phyloP scores from a whole-genome alignment of 2,797 vertebrate species.

The Pangasius larnaudii region DNA sequence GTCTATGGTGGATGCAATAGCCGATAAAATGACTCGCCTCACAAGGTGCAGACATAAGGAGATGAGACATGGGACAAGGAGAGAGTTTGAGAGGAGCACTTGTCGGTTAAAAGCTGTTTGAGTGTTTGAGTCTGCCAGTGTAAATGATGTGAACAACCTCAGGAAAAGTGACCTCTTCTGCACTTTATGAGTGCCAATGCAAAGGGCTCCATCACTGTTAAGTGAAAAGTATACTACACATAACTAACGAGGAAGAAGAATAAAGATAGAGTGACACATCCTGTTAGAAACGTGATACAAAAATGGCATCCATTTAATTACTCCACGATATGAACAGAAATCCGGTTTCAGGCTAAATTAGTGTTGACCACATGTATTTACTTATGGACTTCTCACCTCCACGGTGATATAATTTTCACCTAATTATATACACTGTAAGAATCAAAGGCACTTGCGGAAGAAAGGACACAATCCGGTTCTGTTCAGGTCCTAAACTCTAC shows the following conservation, averaged over 20 bases:
- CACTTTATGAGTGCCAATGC: slow-evolving; percentile 2
- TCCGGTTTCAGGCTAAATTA: not conserved
- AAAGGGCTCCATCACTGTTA: not conserved
- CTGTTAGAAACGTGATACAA: not conserved
- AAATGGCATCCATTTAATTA: not conserved
- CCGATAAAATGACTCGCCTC: slow-evolving; percentile 51
- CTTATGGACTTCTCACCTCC: not conserved
- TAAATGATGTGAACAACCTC: slow-evolving; percentile 46
- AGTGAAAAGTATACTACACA: not conserved
- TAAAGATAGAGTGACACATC: not conserved
- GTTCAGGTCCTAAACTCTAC: no score
- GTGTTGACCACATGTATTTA: not conserved
- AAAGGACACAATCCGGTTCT: no score
- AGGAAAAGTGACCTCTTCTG: slow-evolving; percentile 22
- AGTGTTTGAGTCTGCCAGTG: slow-evolving; percentile 48
- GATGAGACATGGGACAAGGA: slow-evolving; percentile 11
- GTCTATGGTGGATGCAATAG: slow-evolving; percentile 52
- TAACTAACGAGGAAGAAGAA: not conserved
- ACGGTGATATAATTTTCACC: not conserved
- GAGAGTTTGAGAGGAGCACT: slow-evolving; percentile 40
- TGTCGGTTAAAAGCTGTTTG: slow-evolving; percentile 42
- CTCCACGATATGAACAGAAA: not conserved
- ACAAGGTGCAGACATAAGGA: slow-evolving; percentile 45
- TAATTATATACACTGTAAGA: not conserved
- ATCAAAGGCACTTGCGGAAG: not conserved